These are phyloP conservation scores for Pentamera pediparva DNA, from an alignment of 53 echinoderm and acorn worm species.

Conservation along the genomic window DNA sequence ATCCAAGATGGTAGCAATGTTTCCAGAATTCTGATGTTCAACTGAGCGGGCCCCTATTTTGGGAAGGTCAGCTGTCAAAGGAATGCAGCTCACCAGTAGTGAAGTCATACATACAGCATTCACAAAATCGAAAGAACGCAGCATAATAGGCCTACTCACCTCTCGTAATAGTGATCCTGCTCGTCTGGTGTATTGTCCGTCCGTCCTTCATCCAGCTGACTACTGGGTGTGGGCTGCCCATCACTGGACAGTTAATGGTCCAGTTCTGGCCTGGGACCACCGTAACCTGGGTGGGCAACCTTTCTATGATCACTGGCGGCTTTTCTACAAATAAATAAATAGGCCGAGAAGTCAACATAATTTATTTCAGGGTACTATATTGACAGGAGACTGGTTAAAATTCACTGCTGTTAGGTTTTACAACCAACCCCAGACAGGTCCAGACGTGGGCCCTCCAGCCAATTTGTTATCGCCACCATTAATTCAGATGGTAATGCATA, in stretches of 20 bases:
- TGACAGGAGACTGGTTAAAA: too few species aligned
- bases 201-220: slow-evolving; percentile 73
- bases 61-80: too few species aligned
- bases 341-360: background rate
- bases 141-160: slow-evolving; percentile 8
- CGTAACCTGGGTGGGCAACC: slow-evolving; percentile 57
- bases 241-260: slow-evolving; percentile 75
- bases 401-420: too few species aligned
- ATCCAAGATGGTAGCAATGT: too few species aligned
- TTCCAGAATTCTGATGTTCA: too few species aligned
- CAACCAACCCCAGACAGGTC: too few species aligned
- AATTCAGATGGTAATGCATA: too few species aligned
- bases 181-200: slow-evolving; percentile 30
- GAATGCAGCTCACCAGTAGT: background rate
- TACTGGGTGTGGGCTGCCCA: slow-evolving; percentile 65
- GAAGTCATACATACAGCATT: background rate
- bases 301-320: slow-evolving; percentile 68
- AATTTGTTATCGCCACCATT: too few species aligned
- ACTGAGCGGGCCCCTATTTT: too few species aligned
- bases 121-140: background rate
- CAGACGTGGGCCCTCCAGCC: too few species aligned
- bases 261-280: slow-evolving; percentile 60
- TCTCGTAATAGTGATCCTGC: slow-evolving; percentile 54
- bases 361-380: too few species aligned
- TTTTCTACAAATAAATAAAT: slow-evolving; percentile 45